Percentiles rank a stretch among this genome's conserved stretches.
phyloP scores from a whole-genome alignment of 2,797 vertebrate genomes.

The Chaunax sp. region DNA sequence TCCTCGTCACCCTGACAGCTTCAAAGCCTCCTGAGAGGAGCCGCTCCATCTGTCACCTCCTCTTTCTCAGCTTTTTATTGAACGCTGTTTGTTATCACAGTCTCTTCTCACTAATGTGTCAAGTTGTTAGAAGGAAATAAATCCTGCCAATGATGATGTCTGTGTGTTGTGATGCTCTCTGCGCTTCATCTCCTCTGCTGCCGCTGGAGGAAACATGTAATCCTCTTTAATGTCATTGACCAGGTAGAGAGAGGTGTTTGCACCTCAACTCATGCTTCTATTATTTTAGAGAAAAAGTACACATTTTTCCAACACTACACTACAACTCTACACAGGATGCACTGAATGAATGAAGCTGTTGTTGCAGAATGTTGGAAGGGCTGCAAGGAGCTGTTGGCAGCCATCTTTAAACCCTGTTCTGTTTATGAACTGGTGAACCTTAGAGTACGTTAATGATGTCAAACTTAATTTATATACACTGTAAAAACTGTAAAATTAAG shows the following conservation, averaged over 20 bases:
- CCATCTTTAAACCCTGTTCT: no score
- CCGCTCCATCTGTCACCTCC: conserved; percentile 27
- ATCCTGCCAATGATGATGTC: conserved; percentile 23
- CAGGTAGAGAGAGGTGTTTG: conserved; percentile 5
- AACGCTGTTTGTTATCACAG: conserved; percentile 24
- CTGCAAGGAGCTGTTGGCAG: no score
- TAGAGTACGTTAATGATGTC: no score
- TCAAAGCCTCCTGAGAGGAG: conserved; percentile 18
- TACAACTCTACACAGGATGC: no score
- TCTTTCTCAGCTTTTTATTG: conserved; percentile 13
- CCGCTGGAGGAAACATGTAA: conserved; percentile 20
- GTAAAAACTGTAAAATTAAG: no score
- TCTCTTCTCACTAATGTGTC: conserved; percentile 38
- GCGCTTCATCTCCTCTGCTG: no score
- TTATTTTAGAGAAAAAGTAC: no score
- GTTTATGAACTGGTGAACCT: no score
- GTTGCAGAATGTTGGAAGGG: neutral
- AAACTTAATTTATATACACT: no score
- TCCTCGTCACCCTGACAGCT: conserved; percentile 29
- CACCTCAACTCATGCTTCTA: neutral
- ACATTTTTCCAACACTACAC: no score
- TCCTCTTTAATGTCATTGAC: conserved; percentile 19
- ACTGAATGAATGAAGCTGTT: conserved; percentile 7
- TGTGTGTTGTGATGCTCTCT: neutral
- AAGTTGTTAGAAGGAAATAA: conserved; percentile 35